phyloP scores from a whole-genome alignment of 1,140 invertebrate genomes.

The Trichogramma pretiosum region DNA sequence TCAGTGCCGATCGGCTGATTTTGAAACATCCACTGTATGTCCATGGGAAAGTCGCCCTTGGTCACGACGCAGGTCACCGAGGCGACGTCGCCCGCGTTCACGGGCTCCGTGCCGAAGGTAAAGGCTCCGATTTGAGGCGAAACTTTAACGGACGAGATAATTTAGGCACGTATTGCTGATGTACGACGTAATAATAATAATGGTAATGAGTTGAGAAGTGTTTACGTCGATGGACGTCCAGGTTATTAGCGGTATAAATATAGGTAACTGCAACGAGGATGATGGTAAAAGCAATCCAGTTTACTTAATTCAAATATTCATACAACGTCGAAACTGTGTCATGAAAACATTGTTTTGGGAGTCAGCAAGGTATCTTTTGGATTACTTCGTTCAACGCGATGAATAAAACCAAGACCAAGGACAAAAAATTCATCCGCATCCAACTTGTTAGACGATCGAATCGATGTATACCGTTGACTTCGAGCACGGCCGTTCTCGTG shows the following conservation, averaged over 20 bases:
- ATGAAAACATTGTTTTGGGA: no score
- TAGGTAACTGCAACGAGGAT: no score
- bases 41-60: constrained; percentile 67
- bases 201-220: neutral
- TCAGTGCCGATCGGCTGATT: constrained; percentile 29
- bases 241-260: constrained; percentile 3
- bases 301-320: no score
- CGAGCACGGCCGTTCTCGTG: constrained; percentile 57
- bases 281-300: no score
- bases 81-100: constrained; percentile 61
- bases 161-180: no score
- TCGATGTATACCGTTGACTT: constrained; percentile 65
- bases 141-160: no score
- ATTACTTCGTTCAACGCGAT: no score
- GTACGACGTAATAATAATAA: neutral
- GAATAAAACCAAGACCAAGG: constrained; percentile 50
- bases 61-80: constrained; percentile 64
- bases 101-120: constrained; percentile 56
- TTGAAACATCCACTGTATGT: constrained; percentile 65
- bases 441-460: no score
- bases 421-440: no score
- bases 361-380: no score
- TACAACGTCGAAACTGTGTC: no score
- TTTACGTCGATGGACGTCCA: no score
- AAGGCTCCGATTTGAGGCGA: constrained; percentile 58